Base-by-base conservation (phyloP, 2,888 invertebrate genomes). In the Trichopoda pennipes region DNA sequence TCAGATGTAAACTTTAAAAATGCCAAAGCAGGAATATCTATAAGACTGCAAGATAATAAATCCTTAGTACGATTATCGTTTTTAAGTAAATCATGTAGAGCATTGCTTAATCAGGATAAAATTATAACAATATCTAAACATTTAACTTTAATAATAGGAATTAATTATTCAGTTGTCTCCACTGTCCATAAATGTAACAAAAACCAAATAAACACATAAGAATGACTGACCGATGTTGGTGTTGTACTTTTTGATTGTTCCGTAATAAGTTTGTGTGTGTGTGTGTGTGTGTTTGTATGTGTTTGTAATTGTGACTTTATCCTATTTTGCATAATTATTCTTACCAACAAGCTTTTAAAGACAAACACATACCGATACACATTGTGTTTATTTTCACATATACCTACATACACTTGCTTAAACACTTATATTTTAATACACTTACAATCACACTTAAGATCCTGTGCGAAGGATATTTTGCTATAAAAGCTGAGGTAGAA, bases 401-500 rank as follows among this genome's bases (percentile, higher is more conserved):
- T 60, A 28, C 3, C 4, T 28, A 28, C 28, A 28, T 6, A 70
- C 63, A 66, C 58, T 72, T 68, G 68, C 55, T 53, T 21, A 16
- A 61, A 68, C 51, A 70, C 63, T 66, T 16, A 70, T 61, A 70
- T 53, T 55, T 49, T 10, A 38, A 12, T 21, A 66, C 56, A 56
- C 44, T 47, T 21, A 70, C 68, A 63, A 38, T 28, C 51, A 66
- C 61, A 73, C 44, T 38, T 38, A 53, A 64, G 61, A 76, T 75
- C 77, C 75, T 75, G 68, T 49, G 12, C 35, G 23, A 64, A 51
- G 58, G 28, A 56, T 44, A 61, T 63, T 68, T 75, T 68, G 38
- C 61, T 86, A 86, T 86, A 86, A 85, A 86, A 85, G 84, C 72
- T 55, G 17, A 81, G 58, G 49, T 83, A 85, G 85, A 80, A 85